Conservation (phyloP, 2,113 vertebrate genomes). For the Gobio gobio region DNA sequence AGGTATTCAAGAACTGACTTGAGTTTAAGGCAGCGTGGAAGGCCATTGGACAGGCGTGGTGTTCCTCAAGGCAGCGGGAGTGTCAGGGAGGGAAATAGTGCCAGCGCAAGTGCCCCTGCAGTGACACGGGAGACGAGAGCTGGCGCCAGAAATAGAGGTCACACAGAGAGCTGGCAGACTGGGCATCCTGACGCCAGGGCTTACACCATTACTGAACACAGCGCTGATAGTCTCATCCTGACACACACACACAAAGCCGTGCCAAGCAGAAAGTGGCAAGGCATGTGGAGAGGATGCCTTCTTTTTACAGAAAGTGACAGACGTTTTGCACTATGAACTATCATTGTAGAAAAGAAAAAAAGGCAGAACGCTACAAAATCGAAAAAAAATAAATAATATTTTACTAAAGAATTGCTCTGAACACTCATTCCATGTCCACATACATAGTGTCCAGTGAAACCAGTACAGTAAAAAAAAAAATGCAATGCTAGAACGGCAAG, state of each 20-base stretch:
- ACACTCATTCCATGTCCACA: neutral
- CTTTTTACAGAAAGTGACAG: slow-evolving; percentile 45
- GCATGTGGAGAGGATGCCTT: slow-evolving; percentile 50
- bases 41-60: neutral
- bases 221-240: slow-evolving; percentile 57
- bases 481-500: neutral
- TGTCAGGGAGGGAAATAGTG: neutral
- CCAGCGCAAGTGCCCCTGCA: slow-evolving; percentile 43
- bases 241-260: slow-evolving; percentile 58
- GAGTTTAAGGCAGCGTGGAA: neutral
- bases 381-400: too few species aligned
- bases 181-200: slow-evolving; percentile 72
- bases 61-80: neutral
- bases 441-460: neutral
- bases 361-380: neutral
- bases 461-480: neutral
- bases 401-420: neutral
- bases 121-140: slow-evolving; percentile 66
- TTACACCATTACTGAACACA: slow-evolving; percentile 71
- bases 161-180: slow-evolving; percentile 68
- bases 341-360: neutral
- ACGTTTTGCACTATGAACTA: slow-evolving; percentile 16
- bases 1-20: neutral
- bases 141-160: slow-evolving; percentile 69
- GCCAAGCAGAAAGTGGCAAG: slow-evolving; percentile 48